Base-by-base conservation (phyloP, 2,888 invertebrate species). In the Trichopoda pennipes region DNA sequence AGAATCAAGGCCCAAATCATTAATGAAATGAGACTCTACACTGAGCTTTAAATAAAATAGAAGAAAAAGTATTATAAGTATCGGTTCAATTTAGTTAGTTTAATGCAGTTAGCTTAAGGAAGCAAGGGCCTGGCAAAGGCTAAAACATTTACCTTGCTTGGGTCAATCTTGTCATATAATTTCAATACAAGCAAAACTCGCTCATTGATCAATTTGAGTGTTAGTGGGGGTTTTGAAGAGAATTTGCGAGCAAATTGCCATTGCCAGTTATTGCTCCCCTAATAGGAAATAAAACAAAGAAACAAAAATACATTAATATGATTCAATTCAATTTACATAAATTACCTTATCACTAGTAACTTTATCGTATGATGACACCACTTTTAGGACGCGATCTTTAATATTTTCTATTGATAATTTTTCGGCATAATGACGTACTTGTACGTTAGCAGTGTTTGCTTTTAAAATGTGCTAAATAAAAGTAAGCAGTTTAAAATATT, bases 111-210 rank as follows among this genome's bases (percentile, higher is more conserved):
- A 61, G 16, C 17, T n/a, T 74, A 73, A 82, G 88, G 80, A 80
- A 83, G 80, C 83, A 77, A 79, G 83, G 81, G 64, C 81, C 87
- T 87, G 88, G 88, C 89, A 89, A 87, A 86, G 80, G 87, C 87
- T 88, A 86, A 84, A 69, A 79, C 68, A 83, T 51, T 92, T 96
- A 99, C 98, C 97, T 98, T 97, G 88, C 94, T 93, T 86, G 97
- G 95, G 90, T 96, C 94, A 92, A 99, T 93, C 95, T 99, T 99
- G 93, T 99, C 99, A 93, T 97, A 99, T 87, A 99, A 95, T 93
- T 96, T 96, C 89, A 99, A 95, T 85, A 99, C 97, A 92, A 99
- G 95, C 88, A 98, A 92, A 86, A 99, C 98, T 91, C 99, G 94
- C 91, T 97, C 95, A 90, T 93, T 92, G 91, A 98, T 96, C 88